These are phyloP conservation scores for Mimachlamys varia DNA, from an alignment of 2,888 invertebrate genomes.

Conservation along the genomic window DNA sequence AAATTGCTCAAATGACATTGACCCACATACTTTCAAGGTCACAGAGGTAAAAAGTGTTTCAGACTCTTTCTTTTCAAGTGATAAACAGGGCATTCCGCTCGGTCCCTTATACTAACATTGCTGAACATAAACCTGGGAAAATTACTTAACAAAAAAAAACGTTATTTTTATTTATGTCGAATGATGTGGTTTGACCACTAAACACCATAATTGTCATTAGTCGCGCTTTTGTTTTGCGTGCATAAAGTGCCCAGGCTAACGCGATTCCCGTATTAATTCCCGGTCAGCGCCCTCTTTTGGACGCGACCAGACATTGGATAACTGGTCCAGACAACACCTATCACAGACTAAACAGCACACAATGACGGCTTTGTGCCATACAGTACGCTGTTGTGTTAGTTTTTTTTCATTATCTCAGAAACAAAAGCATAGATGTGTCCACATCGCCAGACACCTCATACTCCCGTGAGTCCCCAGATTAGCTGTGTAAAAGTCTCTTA, in stretches of 20 bases:
- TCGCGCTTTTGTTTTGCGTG: too few relatives aligned
- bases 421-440: background rate
- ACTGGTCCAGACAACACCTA: background rate
- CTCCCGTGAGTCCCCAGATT: background rate
- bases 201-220: too few relatives aligned
- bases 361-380: background rate
- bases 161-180: too few relatives aligned
- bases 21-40: too few relatives aligned
- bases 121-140: too few relatives aligned
- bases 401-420: background rate
- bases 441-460: background rate
- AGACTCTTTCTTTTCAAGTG: too few relatives aligned
- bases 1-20: too few relatives aligned
- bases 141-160: too few relatives aligned
- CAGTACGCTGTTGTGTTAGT: background rate
- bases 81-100: too few relatives aligned
- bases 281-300: background rate
- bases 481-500: background rate
- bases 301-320: background rate
- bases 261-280: background rate
- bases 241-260: background rate
- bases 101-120: too few relatives aligned
- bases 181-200: too few relatives aligned
- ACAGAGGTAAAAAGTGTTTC: too few relatives aligned
- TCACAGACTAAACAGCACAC: background rate